These are phyloP conservation scores for Pheosia tremula DNA, from an alignment of 2,888 invertebrate species.

Conservation along the genomic window DNA sequence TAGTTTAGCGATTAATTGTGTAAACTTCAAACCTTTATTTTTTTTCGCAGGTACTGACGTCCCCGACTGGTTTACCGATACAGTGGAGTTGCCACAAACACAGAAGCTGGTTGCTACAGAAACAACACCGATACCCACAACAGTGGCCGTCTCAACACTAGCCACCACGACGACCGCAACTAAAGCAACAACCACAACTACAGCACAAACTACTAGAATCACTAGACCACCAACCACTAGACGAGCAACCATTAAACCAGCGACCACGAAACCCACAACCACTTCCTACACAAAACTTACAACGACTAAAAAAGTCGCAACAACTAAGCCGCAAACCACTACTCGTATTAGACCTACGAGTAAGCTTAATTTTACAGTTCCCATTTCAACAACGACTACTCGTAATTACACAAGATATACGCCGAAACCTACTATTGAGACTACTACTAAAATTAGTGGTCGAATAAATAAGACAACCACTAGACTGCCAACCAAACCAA, in stretches of 20 bases:
- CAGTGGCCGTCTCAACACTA: conserved; percentile 27
- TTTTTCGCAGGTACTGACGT: conserved; percentile 21
- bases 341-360: too few relatives aligned
- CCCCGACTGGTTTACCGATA: not conserved
- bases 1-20: too few relatives aligned
- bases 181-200: conserved; percentile 5
- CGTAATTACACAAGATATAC: not conserved
- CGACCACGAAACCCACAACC: not conserved
- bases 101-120: conserved; percentile 51
- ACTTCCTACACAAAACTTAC: not conserved
- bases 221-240: not conserved
- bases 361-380: too few relatives aligned
- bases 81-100: conserved; percentile 46
- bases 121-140: conserved; percentile 10
- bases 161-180: conserved; percentile 22
- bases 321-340: not conserved
- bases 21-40: not conserved
- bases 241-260: not conserved
- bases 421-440: not conserved
- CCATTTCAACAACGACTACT: not conserved
- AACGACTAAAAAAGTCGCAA: not conserved
- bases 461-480: not conserved
- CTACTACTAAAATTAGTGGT: conserved; percentile 2
- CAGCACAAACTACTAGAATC: not conserved
- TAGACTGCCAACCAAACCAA: not conserved